Conservation (phyloP, 1,140 invertebrate species). For the Heterodera schachtii region DNA sequence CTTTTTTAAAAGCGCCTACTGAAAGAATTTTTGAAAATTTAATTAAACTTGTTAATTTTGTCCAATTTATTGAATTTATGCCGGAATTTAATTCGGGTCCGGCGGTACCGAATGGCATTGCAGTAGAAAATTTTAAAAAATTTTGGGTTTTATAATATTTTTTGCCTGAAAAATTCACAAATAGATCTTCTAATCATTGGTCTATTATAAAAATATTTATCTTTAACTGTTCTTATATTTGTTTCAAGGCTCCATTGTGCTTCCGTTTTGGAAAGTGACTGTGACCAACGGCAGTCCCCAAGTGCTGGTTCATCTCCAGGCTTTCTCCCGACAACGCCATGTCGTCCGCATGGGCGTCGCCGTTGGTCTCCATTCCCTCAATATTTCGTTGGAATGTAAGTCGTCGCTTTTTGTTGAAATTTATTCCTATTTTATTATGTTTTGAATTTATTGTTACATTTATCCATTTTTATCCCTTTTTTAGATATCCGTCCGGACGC, state of each 20-base stretch:
- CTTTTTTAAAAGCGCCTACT: too few species aligned
- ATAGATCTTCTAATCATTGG: too few species aligned
- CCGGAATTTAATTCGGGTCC: too few species aligned
- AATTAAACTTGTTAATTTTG: too few species aligned
- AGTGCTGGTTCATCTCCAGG: constrained; percentile 84
- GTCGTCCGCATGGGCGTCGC: constrained; percentile 84
- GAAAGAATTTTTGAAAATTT: too few species aligned
- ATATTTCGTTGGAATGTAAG: constrained; percentile 88
- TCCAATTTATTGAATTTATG: too few species aligned
- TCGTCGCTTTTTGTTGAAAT: constrained; percentile 23
- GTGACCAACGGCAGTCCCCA: constrained; percentile 70
- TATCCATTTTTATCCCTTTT: background rate
- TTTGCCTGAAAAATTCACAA: too few species aligned
- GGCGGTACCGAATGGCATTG: too few species aligned
- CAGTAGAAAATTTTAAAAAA: too few species aligned
- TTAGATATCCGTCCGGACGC: constrained; percentile 1
- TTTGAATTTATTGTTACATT: background rate
- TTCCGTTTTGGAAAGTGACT: constrained; percentile 83
- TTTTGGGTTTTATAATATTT: too few species aligned
- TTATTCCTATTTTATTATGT: background rate
- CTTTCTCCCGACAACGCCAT: constrained; percentile 85
- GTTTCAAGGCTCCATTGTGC: constrained; percentile 44
- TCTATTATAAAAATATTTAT: too few species aligned
- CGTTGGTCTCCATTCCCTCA: constrained; percentile 89
- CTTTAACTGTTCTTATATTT: constrained; percentile 14